Percentiles rank a stretch among this genome's conserved stretches.
Evolutionary conservation across 2,888 invertebrate species (phyloP).

Genomic region (Drosophila buzzatii): DNA sequence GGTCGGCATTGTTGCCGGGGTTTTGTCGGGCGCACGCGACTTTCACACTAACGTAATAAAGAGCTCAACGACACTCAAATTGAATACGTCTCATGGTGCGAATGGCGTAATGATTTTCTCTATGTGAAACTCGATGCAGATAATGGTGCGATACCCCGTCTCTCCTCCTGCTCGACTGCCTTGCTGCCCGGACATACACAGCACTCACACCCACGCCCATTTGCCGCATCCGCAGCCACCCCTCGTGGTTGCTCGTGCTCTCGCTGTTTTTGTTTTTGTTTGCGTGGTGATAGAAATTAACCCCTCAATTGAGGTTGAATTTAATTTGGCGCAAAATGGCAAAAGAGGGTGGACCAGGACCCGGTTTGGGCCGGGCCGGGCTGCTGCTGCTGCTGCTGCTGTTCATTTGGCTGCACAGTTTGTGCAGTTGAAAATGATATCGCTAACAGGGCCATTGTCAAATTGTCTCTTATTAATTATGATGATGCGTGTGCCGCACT

Average conservation of each 20-base stretch:
- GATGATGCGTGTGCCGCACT: conserved; percentile 71
- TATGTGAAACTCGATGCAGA: conserved; percentile 80
- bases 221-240: conserved; percentile 24
- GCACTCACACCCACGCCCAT: conserved; percentile 21
- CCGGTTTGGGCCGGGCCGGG: not conserved
- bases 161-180: not conserved
- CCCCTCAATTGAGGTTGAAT: conserved; percentile 85
- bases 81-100: conserved; percentile 83
- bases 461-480: conserved; percentile 83
- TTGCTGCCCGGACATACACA: conserved; percentile 19
- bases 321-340: conserved; percentile 85
- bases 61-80: conserved; percentile 84
- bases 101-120: conserved; percentile 83
- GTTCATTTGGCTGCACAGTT: conserved; percentile 65
- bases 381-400: conserved; percentile 28
- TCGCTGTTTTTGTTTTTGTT: conserved; percentile 70
- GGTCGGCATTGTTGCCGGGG: conserved; percentile 34
- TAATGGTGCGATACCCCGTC: conserved; percentile 62
- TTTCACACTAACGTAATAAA: conserved; percentile 84
- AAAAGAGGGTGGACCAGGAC: conserved; percentile 53
- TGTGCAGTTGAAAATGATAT: conserved; percentile 71
- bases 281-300: conserved; percentile 84
- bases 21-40: conserved; percentile 77
- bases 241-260: not conserved
- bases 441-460: conserved; percentile 80